phyloP scores from a whole-genome alignment of 2,888 invertebrate genomes.

The Sinodicranocentrus sp. region DNA sequence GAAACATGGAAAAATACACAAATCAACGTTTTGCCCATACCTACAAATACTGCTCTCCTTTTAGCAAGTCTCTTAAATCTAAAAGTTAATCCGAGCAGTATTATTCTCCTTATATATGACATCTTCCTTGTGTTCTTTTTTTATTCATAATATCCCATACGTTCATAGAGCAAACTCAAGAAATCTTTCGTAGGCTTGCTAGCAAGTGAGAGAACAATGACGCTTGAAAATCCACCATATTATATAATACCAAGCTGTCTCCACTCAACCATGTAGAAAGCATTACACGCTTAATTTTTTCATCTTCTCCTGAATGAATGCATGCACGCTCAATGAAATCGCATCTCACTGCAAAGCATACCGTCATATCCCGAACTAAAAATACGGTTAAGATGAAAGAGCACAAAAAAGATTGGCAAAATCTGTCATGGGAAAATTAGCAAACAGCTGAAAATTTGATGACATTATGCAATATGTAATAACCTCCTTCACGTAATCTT shows the following conservation, averaged over 20 bases:
- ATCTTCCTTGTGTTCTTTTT: background rate
- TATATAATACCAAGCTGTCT: background rate
- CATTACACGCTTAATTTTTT: background rate
- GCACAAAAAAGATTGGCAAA: background rate
- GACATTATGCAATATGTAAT: constrained; percentile 33
- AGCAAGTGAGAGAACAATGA: too few relatives aligned
- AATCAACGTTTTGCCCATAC: too few relatives aligned
- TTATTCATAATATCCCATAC: too few relatives aligned
- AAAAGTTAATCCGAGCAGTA: background rate
- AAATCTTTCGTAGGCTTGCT: too few relatives aligned
- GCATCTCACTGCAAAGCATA: background rate
- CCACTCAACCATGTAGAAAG: constrained; percentile 8
- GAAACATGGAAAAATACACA: too few relatives aligned
- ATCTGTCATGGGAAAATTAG: constrained; percentile 50
- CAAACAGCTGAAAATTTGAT: constrained; percentile 32
- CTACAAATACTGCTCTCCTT: too few relatives aligned
- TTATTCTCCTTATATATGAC: background rate
- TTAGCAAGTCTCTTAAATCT: background rate
- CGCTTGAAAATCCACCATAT: background rate
- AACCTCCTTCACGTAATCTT: constrained; percentile 35
- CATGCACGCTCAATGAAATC: background rate
- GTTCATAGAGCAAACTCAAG: too few relatives aligned
- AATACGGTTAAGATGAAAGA: background rate
- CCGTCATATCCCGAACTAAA: background rate
- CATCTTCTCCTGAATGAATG: background rate